phyloP scores from a whole-genome alignment of 2,113 vertebrate species.

The Lontra canadensis region DNA sequence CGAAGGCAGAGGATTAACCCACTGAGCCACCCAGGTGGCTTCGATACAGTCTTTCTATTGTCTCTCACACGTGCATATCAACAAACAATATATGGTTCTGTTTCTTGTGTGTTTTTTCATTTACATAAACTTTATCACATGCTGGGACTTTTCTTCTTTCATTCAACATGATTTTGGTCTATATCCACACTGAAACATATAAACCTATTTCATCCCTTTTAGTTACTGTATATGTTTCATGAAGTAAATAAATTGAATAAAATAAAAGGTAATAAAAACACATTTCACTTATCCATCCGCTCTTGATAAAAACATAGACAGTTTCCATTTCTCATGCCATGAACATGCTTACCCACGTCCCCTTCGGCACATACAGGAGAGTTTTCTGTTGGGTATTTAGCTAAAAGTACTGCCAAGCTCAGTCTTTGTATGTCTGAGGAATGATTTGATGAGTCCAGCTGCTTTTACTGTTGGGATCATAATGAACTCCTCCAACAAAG shows the following conservation, averaged over 20 bases:
- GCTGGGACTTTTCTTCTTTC: not conserved
- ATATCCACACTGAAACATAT: not conserved
- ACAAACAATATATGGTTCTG: not conserved
- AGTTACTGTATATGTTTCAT: not conserved
- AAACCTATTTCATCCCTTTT: not conserved
- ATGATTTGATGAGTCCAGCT: not conserved
- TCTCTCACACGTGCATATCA: not conserved
- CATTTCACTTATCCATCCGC: not conserved
- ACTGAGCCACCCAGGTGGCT: not conserved
- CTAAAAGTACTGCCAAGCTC: not conserved
- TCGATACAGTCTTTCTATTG: not conserved
- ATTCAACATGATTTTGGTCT: not conserved
- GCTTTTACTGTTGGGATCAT: not conserved
- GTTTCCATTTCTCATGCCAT: not conserved
- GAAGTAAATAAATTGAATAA: not conserved
- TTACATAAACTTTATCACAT: not conserved
- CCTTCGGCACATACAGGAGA: not conserved
- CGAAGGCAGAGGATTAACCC: too few relatives aligned
- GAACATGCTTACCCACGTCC: not conserved
- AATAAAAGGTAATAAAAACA: constrained; percentile 7
- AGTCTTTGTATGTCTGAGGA: not conserved
- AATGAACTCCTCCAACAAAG: not conserved
- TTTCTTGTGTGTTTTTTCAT: not conserved
- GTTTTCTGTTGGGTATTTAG: not conserved
- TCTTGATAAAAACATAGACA: not conserved